Percentiles rank a stretch among this genome's conserved stretches.
phyloP scores from a whole-genome alignment of 2,888 invertebrate species.

The Drosophila hamatofila region DNA sequence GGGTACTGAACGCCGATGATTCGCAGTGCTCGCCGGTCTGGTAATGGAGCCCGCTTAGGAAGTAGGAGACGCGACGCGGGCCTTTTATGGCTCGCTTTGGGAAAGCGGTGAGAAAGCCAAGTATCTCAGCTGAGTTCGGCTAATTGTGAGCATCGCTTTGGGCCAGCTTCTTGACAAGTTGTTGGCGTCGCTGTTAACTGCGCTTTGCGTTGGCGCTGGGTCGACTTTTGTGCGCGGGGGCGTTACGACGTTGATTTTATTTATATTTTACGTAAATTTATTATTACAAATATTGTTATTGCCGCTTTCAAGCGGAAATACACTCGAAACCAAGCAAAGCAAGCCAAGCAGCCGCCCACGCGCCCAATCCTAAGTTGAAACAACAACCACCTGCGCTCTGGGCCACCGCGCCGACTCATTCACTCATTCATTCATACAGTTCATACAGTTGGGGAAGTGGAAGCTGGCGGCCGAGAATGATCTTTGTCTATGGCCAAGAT shows the following conservation, averaged over 20 bases:
- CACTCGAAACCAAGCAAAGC: constrained; percentile 62
- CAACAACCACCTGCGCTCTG: constrained; percentile 67
- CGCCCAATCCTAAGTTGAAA: constrained; percentile 37
- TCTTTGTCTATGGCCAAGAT: constrained; percentile 45
- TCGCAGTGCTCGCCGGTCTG: constrained; percentile 26
- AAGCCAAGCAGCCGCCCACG: constrained; percentile 56
- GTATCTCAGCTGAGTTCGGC: constrained; percentile 37
- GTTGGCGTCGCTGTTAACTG: constrained; percentile 58
- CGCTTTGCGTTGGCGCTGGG: constrained; percentile 48
- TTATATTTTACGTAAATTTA: constrained; percentile 79
- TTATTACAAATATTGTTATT: constrained; percentile 80
- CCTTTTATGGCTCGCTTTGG: constrained; percentile 72
- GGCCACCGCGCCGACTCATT: constrained; percentile 47
- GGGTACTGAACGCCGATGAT: constrained; percentile 24
- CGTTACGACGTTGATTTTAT: constrained; percentile 67
- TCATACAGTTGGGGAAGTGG: constrained; percentile 62
- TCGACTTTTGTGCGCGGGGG: constrained; percentile 53
- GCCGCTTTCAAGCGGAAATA: constrained; percentile 79
- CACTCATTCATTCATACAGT: constrained; percentile 36
- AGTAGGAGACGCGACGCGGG: constrained; percentile 51
- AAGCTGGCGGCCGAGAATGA: constrained; percentile 56
- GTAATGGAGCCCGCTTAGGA: constrained; percentile 61
- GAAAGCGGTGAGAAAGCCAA: constrained; percentile 76
- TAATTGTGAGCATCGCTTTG: constrained; percentile 76
- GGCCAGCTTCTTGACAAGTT: constrained; percentile 65